Base-by-base conservation (phyloP, 2,113 vertebrate genomes). In the Sceloporus undulatus region DNA sequence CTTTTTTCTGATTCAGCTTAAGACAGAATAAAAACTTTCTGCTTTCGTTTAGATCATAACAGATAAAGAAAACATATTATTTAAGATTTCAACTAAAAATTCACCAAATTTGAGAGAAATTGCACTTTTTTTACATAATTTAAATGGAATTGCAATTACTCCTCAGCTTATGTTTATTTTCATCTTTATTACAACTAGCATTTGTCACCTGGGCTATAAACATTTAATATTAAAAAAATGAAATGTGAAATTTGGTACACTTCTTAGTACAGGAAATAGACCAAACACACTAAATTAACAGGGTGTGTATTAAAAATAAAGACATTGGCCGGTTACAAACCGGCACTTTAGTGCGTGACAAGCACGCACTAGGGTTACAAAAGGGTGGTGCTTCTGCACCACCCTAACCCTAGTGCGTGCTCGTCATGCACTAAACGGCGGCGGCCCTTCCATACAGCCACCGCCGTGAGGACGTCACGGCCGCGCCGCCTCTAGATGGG, bases 201-300 rank as follows among this genome's bases (percentile, higher is more conserved):
- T 66, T 52, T 29, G 75, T 78, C n/a, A 56, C 13, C 52, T 59
- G 34, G 11, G 1, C 16, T 23, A 54, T 34, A 18, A 68, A 68
- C 11, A 79, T 54, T 52, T 68, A 82, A 66, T 83, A 78, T 80
- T 42, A 87, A 85, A 76, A 16, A 84, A 40, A 85, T 16, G 18
- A 80, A 87, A 87, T 70, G n/a, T 80, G 34, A 79, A 84, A 73
- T 56, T 21, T 87, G 70, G 48, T 65, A 21, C 54, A 65, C 52
- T 42, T 87, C 11, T 65, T 76, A 16, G 42, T 79, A 21, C 65
- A 79, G 75, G 34, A 86, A 77, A 42, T 85, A 34, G 40, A 40
- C 48, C 7, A 23, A 68, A 84, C 11, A 73, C 21, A 42, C 38
- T n/a, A 87, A 65, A 38, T 21, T 19, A 25, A 38, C 27, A 65